Percentiles rank a stretch among this genome's conserved stretches.
Evolutionary conservation across 2,888 invertebrate genomes (phyloP).

Genomic region (Oscheius sp.): DNA sequence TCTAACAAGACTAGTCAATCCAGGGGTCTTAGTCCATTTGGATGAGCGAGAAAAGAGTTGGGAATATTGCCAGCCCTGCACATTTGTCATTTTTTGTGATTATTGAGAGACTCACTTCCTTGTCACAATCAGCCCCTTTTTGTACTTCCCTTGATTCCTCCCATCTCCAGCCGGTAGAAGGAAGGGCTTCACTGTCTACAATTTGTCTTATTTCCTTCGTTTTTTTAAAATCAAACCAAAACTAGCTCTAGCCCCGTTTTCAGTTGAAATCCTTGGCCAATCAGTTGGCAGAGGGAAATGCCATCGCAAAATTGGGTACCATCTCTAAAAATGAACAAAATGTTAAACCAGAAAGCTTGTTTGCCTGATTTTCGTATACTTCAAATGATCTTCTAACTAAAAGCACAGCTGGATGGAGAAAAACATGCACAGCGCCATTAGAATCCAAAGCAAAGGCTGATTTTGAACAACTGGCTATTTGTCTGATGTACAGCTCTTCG

Average conservation of each 20-base stretch:
- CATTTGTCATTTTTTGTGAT: background rate
- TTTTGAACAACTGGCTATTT: conserved; percentile 20
- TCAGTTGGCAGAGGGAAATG: conserved; percentile 37
- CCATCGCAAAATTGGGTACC: conserved; percentile 48
- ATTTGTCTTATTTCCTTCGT: background rate
- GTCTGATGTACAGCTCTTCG: conserved; percentile 2
- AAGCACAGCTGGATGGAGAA: conserved; percentile 38
- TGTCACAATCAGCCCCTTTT: conserved; percentile 34
- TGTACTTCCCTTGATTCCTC: conserved; percentile 45
- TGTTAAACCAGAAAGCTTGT: background rate
- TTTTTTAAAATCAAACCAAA: background rate
- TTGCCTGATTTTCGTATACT: conserved; percentile 44
- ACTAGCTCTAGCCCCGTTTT: conserved; percentile 6
- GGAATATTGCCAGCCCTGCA: conserved; percentile 49
- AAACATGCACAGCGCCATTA: conserved; percentile 36
- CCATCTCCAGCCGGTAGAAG: conserved; percentile 44
- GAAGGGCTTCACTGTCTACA: conserved; percentile 14
- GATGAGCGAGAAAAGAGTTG: conserved; percentile 21
- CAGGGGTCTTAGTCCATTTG: conserved; percentile 34
- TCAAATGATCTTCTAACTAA: conserved; percentile 35
- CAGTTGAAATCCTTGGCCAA: conserved; percentile 34
- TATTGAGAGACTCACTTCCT: conserved; percentile 27
- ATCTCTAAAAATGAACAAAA: conserved; percentile 34
- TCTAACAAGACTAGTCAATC: conserved; percentile 35
- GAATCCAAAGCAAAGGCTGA: conserved; percentile 38